Conservation (phyloP, 2,797 vertebrate genomes). For the Todus mexicanus region DNA sequence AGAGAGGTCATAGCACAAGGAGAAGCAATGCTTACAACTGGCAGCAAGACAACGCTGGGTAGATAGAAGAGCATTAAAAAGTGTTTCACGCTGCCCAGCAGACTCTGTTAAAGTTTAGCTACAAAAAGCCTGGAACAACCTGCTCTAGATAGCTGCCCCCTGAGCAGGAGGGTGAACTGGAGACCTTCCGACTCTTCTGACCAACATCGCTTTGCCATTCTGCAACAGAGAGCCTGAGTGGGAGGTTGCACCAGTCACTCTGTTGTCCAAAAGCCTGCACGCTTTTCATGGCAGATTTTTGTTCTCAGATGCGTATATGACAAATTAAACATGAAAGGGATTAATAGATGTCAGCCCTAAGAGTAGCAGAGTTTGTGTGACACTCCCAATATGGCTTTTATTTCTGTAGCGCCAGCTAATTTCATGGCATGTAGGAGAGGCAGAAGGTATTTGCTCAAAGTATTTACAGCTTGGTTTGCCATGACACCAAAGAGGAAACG, state of each 20-base stretch:
- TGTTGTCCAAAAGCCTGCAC: background rate
- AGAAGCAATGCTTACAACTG: background rate
- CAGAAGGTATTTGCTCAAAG: background rate
- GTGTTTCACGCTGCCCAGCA: background rate
- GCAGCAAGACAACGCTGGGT: background rate
- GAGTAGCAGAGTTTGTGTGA: background rate
- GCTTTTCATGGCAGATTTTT: background rate
- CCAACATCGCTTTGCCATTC: background rate
- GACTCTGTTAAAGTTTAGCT: background rate
- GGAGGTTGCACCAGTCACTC: background rate
- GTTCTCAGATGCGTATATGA: background rate
- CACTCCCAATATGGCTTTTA: background rate
- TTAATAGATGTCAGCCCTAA: background rate
- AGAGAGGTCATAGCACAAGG: background rate
- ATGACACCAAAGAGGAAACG: background rate
- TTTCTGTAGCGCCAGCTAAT: background rate
- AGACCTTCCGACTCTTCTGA: background rate
- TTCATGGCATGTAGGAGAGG: background rate
- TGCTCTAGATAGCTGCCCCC: background rate
- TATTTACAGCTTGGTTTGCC: background rate
- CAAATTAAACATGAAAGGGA: background rate
- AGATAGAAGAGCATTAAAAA: background rate
- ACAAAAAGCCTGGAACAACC: background rate
- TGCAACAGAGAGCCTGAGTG: background rate
- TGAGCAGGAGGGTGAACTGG: background rate